Percentiles rank a stretch among this genome's conserved stretches.
Conservation (phyloP, 2,113 vertebrate genomes). For the Tympanuchus pallidicinctus region DNA sequence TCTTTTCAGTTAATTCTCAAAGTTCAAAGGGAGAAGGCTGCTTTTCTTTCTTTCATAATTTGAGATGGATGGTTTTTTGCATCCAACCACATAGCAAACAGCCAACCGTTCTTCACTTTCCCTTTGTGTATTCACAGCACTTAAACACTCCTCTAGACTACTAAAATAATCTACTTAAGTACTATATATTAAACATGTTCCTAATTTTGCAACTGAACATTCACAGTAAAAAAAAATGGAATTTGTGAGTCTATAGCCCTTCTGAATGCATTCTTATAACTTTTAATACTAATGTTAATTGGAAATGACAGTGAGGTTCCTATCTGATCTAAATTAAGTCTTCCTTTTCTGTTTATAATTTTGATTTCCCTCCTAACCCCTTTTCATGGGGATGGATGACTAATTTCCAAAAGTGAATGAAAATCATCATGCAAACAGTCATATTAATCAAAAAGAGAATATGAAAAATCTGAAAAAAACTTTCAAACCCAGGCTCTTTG, state of each 20-base stretch:
- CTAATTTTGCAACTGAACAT: not conserved
- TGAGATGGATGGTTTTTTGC: not conserved
- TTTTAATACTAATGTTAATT: not conserved
- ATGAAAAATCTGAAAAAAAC: not conserved
- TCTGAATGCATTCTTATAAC: not conserved
- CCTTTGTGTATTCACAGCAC: not conserved
- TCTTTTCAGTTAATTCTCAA: not conserved
- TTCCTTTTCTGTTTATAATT: not conserved
- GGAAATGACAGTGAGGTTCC: not conserved
- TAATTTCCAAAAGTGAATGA: not conserved
- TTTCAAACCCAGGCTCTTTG: not conserved
- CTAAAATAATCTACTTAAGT: not conserved
- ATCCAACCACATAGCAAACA: not conserved
- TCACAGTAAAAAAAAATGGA: not conserved
- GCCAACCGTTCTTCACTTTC: not conserved
- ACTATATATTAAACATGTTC: not conserved
- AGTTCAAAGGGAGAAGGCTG: not conserved
- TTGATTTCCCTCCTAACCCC: not conserved
- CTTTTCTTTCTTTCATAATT: not conserved
- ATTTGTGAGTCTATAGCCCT: not conserved
- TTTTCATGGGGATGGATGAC: not conserved
- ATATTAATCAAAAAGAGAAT: not conserved
- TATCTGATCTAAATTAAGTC: not conserved
- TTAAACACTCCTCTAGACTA: not conserved
- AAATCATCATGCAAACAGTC: not conserved